Evolutionary conservation across 2,113 vertebrate genomes (phyloP).

Genomic region (Cacatua alba): DNA sequence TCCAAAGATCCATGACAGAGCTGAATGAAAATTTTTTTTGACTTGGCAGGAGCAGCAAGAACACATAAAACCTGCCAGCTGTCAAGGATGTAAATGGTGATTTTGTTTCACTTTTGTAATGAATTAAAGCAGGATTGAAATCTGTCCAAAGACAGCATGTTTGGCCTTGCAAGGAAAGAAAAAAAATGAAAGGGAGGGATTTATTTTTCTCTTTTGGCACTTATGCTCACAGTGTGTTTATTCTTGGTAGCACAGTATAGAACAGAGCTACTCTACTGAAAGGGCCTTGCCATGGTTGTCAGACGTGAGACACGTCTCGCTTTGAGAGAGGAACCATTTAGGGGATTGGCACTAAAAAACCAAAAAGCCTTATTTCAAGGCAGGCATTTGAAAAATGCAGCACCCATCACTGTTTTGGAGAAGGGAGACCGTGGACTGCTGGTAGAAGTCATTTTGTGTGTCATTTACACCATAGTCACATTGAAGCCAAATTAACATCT

Average conservation of each 20-base stretch:
- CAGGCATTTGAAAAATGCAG: neutral
- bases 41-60: slow-evolving; percentile 78
- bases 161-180: slow-evolving; percentile 84
- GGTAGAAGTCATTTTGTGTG: neutral
- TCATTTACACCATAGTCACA: neutral
- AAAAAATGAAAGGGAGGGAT: slow-evolving; percentile 76
- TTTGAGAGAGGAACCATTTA: neutral
- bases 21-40: slow-evolving; percentile 74
- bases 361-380: neutral
- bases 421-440: neutral
- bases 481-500: neutral
- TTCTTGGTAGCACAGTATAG: slow-evolving; percentile 49
- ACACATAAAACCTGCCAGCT: slow-evolving; percentile 84
- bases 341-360: neutral
- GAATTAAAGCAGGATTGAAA: slow-evolving; percentile 88
- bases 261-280: slow-evolving; percentile 15
- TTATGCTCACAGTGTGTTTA: slow-evolving; percentile 77
- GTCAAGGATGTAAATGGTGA: slow-evolving; percentile 86
- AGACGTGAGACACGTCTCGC: neutral
- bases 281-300: neutral
- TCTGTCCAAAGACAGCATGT: slow-evolving; percentile 88
- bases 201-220: slow-evolving; percentile 75
- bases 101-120: slow-evolving; percentile 87
- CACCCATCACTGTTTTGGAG: neutral
- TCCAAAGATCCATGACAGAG: slow-evolving; percentile 79